These are phyloP conservation scores for Pseudomyrmex flavicornis DNA, from an alignment of 1,140 invertebrate genomes.

Conservation along the genomic window DNA sequence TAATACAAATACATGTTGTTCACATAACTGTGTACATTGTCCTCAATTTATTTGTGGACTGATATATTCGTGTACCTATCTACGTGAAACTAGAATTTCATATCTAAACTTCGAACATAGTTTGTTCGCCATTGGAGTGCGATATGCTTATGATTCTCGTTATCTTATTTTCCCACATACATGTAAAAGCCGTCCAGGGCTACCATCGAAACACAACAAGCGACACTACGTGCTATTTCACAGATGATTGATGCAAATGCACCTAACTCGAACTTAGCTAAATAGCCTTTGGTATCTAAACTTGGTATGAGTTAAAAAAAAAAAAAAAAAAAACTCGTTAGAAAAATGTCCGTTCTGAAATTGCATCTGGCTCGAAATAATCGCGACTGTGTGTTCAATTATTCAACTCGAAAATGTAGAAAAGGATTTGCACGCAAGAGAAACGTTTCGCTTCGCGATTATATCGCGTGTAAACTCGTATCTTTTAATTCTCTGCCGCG, in stretches of 20 bases:
- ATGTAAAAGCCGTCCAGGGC: neutral
- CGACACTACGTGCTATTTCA: neutral
- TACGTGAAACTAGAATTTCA: neutral
- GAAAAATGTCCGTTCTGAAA: constrained; percentile 47
- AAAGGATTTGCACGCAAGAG: constrained; percentile 21
- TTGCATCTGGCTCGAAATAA: constrained; percentile 11
- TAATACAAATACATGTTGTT: too few species aligned
- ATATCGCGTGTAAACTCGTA: constrained; percentile 21
- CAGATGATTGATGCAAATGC: constrained; percentile 34
- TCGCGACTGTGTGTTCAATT: constrained; percentile 16
- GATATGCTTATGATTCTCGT: neutral
- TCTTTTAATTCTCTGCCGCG: neutral
- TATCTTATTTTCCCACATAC: neutral
- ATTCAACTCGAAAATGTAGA: constrained; percentile 23
- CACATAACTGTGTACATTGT: neutral
- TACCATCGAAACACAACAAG: constrained; percentile 1
- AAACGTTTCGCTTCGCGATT: neutral
- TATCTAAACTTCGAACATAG: neutral
- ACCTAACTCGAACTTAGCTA: constrained; percentile 9
- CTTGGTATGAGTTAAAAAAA: neutral
- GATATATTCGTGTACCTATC: neutral
- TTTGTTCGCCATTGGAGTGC: too few species aligned
- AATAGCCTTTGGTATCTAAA: neutral
- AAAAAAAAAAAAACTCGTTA: constrained; percentile 26
- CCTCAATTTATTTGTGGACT: neutral